Base-by-base conservation (phyloP, 1,140 invertebrate species). In the Uloborus diversus region DNA sequence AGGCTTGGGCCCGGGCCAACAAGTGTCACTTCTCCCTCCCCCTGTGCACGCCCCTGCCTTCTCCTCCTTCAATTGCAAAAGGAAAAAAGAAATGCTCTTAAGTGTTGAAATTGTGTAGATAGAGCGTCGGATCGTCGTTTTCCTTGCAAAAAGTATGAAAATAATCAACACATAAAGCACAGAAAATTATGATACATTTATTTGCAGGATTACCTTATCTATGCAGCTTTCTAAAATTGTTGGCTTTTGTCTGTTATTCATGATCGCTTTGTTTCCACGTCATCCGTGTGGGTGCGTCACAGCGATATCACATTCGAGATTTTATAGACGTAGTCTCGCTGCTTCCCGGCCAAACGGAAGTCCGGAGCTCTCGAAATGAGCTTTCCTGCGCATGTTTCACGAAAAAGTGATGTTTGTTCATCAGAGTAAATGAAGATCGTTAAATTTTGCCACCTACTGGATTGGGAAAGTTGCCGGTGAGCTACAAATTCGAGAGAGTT, bases 311-410 rank as follows among this genome's bases (percentile, higher is more conserved):
- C 37, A 13, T 42, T 42, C 17, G n/a, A n/a, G n/a, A n/a, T n/a
- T n/a, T 11, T 57, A 53, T 23, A 42, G 53, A 42, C 57, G 59
- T 64, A 51, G 59, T 64, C 42, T 49, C 17, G 11, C 42, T 20
- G 35, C 35, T 75, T 75, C 71, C 71, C 61, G 69, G 32, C 59
- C 57, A 23, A 64, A 32, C 56, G 71, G 71, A 75, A 75, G 71
- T 75, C 71, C 71, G 71, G 71, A 35, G 51, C 23, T 49, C 42
- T 73, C n/a, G n/a, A n/a, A 9, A 42, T 42, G 37, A 42, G n/a
- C 17, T 42, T 17, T 42, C 37, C 37, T 42, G 2, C 37, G 37
- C 37, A 42, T 13, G 17, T 42, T 42, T n/a, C n/a, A 2, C 37
- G 37, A 13, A 42, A 42, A 42, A 42, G 37, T 42, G 37, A 42